Conservation (phyloP, 2,113 vertebrate species). For the Trochalopteron elliotii region DNA sequence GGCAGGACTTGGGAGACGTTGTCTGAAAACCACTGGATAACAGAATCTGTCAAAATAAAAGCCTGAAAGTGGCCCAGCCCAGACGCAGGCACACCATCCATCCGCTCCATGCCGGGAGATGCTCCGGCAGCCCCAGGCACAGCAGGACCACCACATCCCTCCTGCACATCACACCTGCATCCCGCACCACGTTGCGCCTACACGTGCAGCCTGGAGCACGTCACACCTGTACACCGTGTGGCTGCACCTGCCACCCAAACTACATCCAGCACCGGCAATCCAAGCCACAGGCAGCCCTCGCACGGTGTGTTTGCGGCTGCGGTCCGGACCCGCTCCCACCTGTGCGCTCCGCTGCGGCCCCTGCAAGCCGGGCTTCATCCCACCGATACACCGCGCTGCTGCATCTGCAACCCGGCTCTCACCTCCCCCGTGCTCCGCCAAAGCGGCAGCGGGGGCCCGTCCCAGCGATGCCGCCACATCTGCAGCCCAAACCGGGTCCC, state of each 20-base stretch:
- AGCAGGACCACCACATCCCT: neutral
- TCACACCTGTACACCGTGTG: rapidly evolving
- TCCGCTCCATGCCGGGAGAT: rapidly evolving
- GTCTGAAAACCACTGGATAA: neutral
- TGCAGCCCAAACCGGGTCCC: neutral
- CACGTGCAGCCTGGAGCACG: neutral
- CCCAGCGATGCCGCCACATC: neutral
- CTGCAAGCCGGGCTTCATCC: neutral
- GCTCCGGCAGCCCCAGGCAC: no score
- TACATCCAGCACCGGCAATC: rapidly evolving
- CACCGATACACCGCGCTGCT: rapidly evolving
- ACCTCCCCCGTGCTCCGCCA: rapidly evolving
- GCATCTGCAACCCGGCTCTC: neutral
- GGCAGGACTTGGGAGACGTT: neutral
- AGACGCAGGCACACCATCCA: neutral
- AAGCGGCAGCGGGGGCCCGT: neutral
- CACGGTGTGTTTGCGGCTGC: rapidly evolving
- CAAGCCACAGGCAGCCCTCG: neutral
- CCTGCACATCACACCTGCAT: neutral
- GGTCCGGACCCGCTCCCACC: neutral
- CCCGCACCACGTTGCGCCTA: neutral
- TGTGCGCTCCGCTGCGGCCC: rapidly evolving
- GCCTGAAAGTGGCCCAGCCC: neutral
- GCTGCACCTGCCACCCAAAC: neutral
- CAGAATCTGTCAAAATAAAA: constrained; percentile 9